Evolutionary conservation across 2,888 invertebrate species (phyloP), one percentile per base, ranked within the genome.

Genomic region (Euzophera pinguis): DNA sequence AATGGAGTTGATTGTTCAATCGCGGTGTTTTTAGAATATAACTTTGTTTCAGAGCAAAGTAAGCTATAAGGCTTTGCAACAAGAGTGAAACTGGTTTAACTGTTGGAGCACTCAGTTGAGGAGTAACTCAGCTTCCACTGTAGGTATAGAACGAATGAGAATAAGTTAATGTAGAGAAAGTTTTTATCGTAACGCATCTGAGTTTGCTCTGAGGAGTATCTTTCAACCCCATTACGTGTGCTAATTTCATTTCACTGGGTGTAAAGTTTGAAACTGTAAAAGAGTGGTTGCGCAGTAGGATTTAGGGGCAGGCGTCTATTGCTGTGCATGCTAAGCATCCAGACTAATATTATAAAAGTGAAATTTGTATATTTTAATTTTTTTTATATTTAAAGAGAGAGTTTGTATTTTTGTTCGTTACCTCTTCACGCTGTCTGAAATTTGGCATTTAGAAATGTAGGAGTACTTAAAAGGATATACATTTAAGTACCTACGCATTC

Each of bases 1-100:
- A 59, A 67, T 61, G 62, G 58, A 66, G 64, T 61, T 70, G 69
- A 77, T 73, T 78, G 68, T 61, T 61, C 55, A 53, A 59, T 67
- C 59, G 54, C 57, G 60, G 54, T 62, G 53, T 63, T 55, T 52
- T 32, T 52, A 38, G 50, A 42, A 53, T 52, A 56, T 54, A 53
- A 53, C 53, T 54, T 57, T 2, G 35, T 43, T 45, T 43, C 38
- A 45, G 27, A 42, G 49, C 22, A 27, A 29, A 53, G 34, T 49
- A 48, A 50, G 41, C 49, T 50, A 41, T 39, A 29, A 10, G 9
- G 32, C 29, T 39, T 16, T 16, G 27, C 29, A 32, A 5, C 14
- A 41, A 39, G 32, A 50, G 14, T 29, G 38, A 38, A 39, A 50
- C 39, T 50, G 32, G 13, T 41, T 39, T 29, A 50, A 29, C 29